phyloP scores from a whole-genome alignment of 2,797 vertebrate genomes.

The Melanotaenia parkinsoni region DNA sequence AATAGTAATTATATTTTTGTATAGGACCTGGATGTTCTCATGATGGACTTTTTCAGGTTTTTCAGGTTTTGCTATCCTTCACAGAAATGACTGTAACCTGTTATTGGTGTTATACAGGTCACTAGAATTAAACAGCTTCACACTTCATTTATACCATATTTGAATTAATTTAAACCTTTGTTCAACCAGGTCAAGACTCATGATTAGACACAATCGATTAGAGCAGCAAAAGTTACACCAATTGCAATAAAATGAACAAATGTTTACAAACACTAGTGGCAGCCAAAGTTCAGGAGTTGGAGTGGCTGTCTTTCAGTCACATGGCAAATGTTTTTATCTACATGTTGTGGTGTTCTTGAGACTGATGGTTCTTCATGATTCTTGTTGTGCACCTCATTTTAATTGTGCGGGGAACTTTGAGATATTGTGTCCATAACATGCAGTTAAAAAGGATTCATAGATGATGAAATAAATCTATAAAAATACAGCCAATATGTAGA shows the following conservation, averaged over 20 bases:
- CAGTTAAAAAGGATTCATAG: background rate
- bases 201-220: background rate
- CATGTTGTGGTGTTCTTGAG: background rate
- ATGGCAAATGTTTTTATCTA: no score
- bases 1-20: background rate
- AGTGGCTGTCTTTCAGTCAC: no score
- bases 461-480: background rate
- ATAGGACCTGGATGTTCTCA: background rate
- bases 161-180: background rate
- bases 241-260: background rate
- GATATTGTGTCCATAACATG: background rate
- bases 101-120: constrained; percentile 8
- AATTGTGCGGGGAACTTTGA: background rate
- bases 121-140: constrained; percentile 29
- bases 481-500: background rate
- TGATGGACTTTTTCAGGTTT: background rate
- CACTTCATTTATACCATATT: background rate
- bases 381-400: constrained; percentile 12
- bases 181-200: background rate
- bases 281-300: background rate
- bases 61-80: background rate
- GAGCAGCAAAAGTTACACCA: background rate
- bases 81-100: background rate
- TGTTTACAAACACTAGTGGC: background rate
- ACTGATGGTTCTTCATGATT: constrained; percentile 18